A percentile compares a stretch with the other conserved stretches of the same genome.
phyloP scores from a whole-genome alignment of 2,797 vertebrate species.

The Acropternis orthonyx region DNA sequence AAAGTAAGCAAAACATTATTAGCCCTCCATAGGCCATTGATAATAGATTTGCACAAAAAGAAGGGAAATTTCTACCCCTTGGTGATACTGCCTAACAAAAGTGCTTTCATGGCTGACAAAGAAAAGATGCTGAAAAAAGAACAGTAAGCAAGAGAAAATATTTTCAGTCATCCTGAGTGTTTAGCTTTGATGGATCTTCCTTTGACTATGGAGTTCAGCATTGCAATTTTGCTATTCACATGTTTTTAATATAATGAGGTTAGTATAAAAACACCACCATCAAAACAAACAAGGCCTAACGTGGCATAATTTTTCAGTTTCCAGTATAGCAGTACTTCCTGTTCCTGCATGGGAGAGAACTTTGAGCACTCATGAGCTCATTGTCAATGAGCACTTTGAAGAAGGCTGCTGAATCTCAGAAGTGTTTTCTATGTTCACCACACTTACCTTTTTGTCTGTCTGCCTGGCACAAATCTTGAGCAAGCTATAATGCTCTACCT shows the following conservation, averaged over 20 bases:
- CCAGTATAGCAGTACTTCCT: neutral
- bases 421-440: neutral
- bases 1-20: neutral
- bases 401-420: neutral
- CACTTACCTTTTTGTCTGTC: neutral
- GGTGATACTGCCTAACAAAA: neutral
- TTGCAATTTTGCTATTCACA: neutral
- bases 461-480: constrained; percentile 22
- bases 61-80: neutral
- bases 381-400: neutral
- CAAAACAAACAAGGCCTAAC: neutral
- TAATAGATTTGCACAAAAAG: neutral
- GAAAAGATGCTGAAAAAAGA: neutral
- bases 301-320: neutral
- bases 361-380: neutral
- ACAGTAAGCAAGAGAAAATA: neutral
- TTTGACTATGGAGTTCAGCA: neutral
- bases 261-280: neutral
- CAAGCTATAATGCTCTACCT: neutral
- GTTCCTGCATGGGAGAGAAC: neutral
- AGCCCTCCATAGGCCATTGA: neutral
- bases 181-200: neutral
- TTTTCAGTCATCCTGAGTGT: neutral
- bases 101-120: neutral
- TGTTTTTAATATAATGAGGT: neutral